phyloP scores from a whole-genome alignment of 2,113 vertebrate species.

The Datnioides undecimradiatus region DNA sequence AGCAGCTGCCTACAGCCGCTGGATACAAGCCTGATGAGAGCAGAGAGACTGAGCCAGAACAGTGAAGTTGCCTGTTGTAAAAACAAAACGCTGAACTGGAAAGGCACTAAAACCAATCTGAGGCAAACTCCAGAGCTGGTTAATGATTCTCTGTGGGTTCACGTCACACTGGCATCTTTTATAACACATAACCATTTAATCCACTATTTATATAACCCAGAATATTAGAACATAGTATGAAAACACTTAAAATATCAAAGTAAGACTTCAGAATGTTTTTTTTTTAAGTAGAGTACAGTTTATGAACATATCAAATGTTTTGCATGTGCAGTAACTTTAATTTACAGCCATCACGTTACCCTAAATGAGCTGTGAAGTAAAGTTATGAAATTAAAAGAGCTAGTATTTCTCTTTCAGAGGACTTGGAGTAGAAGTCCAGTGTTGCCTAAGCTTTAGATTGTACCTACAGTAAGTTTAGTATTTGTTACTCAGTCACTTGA shows the following conservation, averaged over 20 bases:
- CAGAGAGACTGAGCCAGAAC: background rate
- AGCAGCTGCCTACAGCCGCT: background rate
- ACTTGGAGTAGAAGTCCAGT: background rate
- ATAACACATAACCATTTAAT: too few species aligned
- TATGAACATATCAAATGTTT: background rate
- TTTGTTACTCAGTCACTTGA: background rate
- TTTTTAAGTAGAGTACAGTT: too few species aligned
- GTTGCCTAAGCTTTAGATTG: background rate
- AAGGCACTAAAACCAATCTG: background rate
- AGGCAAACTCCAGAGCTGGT: background rate
- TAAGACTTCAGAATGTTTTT: background rate
- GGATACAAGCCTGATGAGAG: background rate
- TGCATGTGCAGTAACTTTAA: background rate
- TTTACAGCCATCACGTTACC: background rate
- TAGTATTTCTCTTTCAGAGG: background rate
- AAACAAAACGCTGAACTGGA: background rate
- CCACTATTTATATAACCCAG: background rate
- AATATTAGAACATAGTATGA: background rate
- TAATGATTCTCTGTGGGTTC: background rate
- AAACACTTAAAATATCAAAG: background rate
- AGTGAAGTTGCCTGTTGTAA: background rate
- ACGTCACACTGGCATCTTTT: background rate
- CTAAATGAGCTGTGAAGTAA: background rate
- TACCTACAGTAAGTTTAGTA: background rate
- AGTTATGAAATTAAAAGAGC: background rate